A percentile compares a stretch with the other conserved stretches of the same genome.
Conservation (phyloP, 2,888 invertebrate genomes). For the Aproaerema taeniolella region DNA sequence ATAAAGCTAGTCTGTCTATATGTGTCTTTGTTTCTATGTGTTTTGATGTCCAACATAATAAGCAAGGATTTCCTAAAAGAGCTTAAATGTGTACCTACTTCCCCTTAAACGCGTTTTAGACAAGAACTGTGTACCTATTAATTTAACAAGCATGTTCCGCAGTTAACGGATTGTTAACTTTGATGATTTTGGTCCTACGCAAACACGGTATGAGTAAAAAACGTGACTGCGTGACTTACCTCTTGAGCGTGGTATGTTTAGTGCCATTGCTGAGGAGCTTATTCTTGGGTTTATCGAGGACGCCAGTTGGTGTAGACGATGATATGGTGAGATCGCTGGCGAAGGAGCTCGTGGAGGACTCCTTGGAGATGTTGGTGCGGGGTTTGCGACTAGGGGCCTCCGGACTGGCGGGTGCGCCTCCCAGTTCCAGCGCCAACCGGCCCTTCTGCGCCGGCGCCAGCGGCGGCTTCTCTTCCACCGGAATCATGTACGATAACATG, state of each 20-base stretch:
- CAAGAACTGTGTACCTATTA: conserved; percentile 1
- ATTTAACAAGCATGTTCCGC: conserved; percentile 1
- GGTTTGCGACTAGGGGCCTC: conserved; percentile 46
- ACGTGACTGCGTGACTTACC: no score
- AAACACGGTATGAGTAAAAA: no score
- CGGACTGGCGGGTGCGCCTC: conserved; percentile 50
- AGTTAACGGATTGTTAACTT: background rate
- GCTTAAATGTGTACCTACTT: no score
- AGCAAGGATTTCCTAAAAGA: no score
- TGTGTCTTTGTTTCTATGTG: no score
- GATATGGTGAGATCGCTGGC: conserved; percentile 81
- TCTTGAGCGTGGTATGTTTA: conserved; percentile 84
- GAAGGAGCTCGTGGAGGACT: conserved; percentile 84
- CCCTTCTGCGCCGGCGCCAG: conserved; percentile 61
- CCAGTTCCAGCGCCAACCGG: conserved; percentile 43
- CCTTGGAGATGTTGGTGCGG: conserved; percentile 74
- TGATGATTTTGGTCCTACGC: no score
- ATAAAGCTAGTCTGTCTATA: no score
- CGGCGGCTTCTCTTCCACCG: conserved; percentile 86
- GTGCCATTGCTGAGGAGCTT: conserved; percentile 83
- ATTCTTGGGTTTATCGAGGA: conserved; percentile 81
- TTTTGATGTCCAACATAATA: no score
- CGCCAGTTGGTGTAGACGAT: conserved; percentile 79
- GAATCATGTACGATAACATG: conserved; percentile 89
- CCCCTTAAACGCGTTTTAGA: no score